Percentiles rank a stretch among this genome's conserved stretches.
These are phyloP conservation scores for Apodemia zela DNA, from an alignment of 2,888 invertebrate species.

Conservation along the genomic window DNA sequence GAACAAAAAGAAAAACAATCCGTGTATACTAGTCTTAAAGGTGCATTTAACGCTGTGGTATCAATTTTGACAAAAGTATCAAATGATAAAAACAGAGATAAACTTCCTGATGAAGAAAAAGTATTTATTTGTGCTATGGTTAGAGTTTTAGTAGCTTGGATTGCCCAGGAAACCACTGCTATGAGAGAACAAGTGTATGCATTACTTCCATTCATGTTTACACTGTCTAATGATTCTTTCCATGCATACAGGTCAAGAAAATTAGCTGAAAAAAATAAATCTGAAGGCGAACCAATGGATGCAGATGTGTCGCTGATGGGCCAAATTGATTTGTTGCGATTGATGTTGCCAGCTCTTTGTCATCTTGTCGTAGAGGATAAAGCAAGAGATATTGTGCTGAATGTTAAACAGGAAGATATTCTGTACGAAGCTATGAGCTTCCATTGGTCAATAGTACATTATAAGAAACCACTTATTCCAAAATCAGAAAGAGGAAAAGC, in stretches of 20 bases:
- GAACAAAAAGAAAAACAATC: conserved; percentile 95
- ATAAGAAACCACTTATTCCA: conserved; percentile 90
- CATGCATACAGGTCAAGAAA: conserved; percentile 85
- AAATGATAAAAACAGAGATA: conserved; percentile 86
- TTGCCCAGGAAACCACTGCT: conserved; percentile 94
- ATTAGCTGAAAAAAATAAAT: conserved; percentile 83
- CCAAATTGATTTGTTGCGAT: conserved; percentile 86
- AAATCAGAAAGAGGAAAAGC: conserved; percentile 89
- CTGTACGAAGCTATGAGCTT: conserved; percentile 89
- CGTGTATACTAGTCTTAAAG: conserved; percentile 93
- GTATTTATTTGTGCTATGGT: conserved; percentile 92
- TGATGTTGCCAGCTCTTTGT: conserved; percentile 93
- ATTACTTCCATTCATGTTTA: conserved; percentile 89
- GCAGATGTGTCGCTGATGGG: conserved; percentile 68
- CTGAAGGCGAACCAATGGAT: conserved; percentile 77
- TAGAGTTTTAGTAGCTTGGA: conserved; percentile 92
- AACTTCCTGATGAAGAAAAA: conserved; percentile 84
- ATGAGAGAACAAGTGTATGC: conserved; percentile 91
- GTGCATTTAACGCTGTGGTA: conserved; percentile 91
- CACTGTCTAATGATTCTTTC: conserved; percentile 90
- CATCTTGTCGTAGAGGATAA: conserved; percentile 95
- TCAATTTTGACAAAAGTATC: conserved; percentile 86
- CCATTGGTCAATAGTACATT: conserved; percentile 93
- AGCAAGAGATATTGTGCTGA: conserved; percentile 88
- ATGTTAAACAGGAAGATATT: conserved; percentile 89